A percentile compares a stretch with the other conserved stretches of the same genome.
phyloP scores from a whole-genome alignment of 2,797 vertebrate species.

The Anguilla marmorata region DNA sequence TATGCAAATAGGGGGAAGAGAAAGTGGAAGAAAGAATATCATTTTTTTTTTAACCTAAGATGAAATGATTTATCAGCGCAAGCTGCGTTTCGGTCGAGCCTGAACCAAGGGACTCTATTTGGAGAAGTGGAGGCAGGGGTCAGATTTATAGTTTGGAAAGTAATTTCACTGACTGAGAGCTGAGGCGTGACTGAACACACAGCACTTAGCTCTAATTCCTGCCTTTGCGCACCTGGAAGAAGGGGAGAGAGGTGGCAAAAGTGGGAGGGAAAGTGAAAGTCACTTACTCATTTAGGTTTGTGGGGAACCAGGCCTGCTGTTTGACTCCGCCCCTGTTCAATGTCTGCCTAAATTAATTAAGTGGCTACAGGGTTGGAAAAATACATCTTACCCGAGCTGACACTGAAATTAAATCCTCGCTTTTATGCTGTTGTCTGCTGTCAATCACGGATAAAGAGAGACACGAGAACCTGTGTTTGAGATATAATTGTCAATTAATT shows the following conservation, averaged over 20 bases:
- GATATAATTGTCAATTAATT: not conserved
- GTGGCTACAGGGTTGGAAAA: not conserved
- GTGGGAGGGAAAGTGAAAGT: not conserved
- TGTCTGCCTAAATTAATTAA: not conserved
- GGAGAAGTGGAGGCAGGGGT: not conserved
- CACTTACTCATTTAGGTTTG: not conserved
- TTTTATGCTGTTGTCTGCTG: not conserved
- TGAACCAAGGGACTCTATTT: not conserved
- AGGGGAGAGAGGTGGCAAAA: not conserved
- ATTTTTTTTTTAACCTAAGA: not conserved
- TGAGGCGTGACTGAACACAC: not conserved
- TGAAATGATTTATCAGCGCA: not conserved
- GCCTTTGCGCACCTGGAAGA: not conserved
- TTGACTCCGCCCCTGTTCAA: not conserved
- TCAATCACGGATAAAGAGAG: not conserved
- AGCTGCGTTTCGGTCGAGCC: not conserved
- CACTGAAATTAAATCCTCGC: not conserved
- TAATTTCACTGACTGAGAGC: constrained; percentile 8
- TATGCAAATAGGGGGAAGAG: not conserved
- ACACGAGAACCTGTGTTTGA: not conserved
- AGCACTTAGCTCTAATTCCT: not conserved
- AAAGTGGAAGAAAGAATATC: not conserved
- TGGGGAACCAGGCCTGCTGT: not conserved
- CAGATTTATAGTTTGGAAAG: not conserved
- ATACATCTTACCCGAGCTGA: not conserved